Evolutionary conservation across 2,888 invertebrate genomes (phyloP), one percentile per base, ranked within the genome.

Genomic region (Hypena proboscidalis): DNA sequence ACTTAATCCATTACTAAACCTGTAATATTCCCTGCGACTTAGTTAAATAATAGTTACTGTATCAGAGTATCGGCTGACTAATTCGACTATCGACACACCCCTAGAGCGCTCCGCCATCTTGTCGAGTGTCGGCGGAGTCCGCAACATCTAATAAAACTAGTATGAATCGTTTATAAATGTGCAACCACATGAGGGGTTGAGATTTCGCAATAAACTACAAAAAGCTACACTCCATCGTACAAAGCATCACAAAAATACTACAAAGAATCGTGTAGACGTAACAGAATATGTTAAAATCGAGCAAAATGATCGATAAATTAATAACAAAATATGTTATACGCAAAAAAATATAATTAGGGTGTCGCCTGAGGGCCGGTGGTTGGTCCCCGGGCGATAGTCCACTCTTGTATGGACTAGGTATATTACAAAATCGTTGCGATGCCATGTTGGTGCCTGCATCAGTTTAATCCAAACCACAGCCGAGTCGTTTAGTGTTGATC

Each of bases 301-400:
- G 77, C 83, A 81, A 82, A 80, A 81, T 74, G 67, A 69, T 76
- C 74, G 78, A 85, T 83, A 85, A 85, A 85, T 78, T 75, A 78
- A 77, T 86, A 86, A 87, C 84, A 86, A 88, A 88, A 86, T 84
- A 85, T 80, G 80, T 85, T 70, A 79, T 83, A 84, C 83, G 85
- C 80, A 82, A 83, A 82, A 80, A 69, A 72, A 78, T 74, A 77
- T 74, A 76, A 67, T 63, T 65, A 74, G 65, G 57, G 61, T 69
- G 59, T 63, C 61, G 67, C 69, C 51, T 67, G 59, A 58, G 45
- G 64, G 47, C 57, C 60, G 65, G 47, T 69, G 58, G 53, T 52
- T 42, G 40, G 54, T 39, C 62, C 32, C 35, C 51, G 55, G 35
- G 47, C 50, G 46, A 59, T 46, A 54, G 63, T 70, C 55, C 74